phyloP scores from a whole-genome alignment of 2,888 invertebrate genomes.

The Trichacis sp. region DNA sequence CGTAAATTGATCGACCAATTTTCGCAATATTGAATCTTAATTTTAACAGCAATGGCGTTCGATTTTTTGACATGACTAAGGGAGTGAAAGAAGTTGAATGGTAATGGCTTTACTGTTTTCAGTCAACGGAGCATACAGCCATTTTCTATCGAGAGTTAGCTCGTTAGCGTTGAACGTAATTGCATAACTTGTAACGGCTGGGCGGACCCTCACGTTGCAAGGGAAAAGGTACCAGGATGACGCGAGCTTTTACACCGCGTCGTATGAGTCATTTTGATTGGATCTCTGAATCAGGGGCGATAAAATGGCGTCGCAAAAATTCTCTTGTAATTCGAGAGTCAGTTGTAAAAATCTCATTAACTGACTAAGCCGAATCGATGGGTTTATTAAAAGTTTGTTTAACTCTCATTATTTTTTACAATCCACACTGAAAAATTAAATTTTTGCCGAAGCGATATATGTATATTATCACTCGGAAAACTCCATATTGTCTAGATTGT shows the following conservation, averaged over 20 bases:
- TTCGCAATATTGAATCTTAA: neutral
- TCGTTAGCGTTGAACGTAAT: conserved; percentile 68
- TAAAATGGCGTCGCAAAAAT: conserved; percentile 41
- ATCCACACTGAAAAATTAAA: too few species aligned
- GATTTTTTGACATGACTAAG: conserved; percentile 18
- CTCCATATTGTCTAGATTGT: too few species aligned
- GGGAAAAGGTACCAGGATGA: conserved; percentile 38
- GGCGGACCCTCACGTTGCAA: conserved; percentile 46
- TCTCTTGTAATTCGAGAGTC: conserved; percentile 5
- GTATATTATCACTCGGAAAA: too few species aligned
- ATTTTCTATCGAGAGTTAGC: conserved; percentile 68
- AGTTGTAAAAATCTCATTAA: neutral
- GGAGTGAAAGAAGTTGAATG: conserved; percentile 39
- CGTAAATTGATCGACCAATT: too few species aligned
- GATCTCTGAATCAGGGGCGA: conserved; percentile 49
- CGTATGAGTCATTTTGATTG: conserved; percentile 66
- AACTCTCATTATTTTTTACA: neutral
- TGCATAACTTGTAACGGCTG: conserved; percentile 63
- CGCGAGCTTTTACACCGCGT: conserved; percentile 49
- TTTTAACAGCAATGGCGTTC: neutral
- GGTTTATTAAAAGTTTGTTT: neutral
- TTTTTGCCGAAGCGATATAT: too few species aligned
- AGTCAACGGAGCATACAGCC: conserved; percentile 67
- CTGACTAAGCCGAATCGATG: neutral
- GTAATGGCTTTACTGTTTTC: conserved; percentile 65